These are phyloP conservation scores for Drosophila setifemur DNA, from an alignment of 1,140 invertebrate genomes.

Conservation along the genomic window DNA sequence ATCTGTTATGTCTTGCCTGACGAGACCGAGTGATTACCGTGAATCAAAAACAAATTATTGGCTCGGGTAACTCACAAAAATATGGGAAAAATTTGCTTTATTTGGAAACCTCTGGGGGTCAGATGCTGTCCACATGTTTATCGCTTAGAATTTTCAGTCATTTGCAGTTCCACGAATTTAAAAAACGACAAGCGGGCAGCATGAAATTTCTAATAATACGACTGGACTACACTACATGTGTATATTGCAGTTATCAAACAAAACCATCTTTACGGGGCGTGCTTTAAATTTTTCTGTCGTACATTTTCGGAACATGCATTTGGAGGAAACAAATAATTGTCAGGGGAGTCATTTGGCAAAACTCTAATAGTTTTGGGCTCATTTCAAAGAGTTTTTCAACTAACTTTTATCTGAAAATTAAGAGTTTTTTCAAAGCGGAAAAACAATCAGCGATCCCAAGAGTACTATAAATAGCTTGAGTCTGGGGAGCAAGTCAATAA, in stretches of 20 bases:
- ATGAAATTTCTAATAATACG: conserved; percentile 51
- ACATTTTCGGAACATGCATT: conserved; percentile 20
- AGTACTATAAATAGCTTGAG: conserved; percentile 25
- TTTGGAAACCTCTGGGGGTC: conserved; percentile 6
- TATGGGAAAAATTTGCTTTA: neutral
- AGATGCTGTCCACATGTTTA: conserved; percentile 58
- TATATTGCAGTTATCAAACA: conserved; percentile 40
- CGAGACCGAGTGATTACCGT: conserved; percentile 5
- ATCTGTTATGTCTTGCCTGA: conserved; percentile 14
- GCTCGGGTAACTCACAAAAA: conserved; percentile 8
- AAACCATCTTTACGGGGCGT: conserved; percentile 59
- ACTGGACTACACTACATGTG: neutral
- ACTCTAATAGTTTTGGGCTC: neutral
- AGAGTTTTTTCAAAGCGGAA: conserved; percentile 7
- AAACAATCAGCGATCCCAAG: conserved; percentile 12
- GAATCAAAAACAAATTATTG: conserved; percentile 43
- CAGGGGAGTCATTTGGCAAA: conserved; percentile 6
- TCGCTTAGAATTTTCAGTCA: conserved; percentile 21
- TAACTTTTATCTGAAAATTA: conserved; percentile 12
- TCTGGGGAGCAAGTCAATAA: conserved; percentile 16
- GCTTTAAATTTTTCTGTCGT: conserved; percentile 32
- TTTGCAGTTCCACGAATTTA: conserved; percentile 42
- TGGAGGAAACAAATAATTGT: conserved; percentile 15
- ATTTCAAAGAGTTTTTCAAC: neutral
- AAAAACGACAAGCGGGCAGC: conserved; percentile 10